Percentiles rank a stretch among this genome's conserved stretches.
phyloP scores from a whole-genome alignment of 2,113 vertebrate species.

The Dolichallabes microphthalmus region DNA sequence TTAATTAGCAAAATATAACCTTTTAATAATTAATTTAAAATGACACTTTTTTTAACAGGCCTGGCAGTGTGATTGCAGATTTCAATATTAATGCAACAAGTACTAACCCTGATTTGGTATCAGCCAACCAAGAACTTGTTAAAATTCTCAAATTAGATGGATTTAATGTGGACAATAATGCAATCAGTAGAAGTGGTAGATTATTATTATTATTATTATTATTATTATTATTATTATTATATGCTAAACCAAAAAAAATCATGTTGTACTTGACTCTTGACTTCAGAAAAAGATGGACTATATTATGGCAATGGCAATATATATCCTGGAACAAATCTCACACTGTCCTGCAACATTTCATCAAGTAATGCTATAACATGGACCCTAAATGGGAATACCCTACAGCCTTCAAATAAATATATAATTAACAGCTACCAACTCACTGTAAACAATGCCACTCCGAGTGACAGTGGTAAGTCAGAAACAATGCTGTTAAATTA shows the following conservation, averaged over 20 bases:
- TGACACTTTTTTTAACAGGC: background rate
- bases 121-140: background rate
- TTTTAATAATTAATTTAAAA: no score
- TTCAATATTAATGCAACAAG: constrained; percentile 1
- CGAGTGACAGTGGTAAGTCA: constrained; percentile 15
- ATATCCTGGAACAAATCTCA: constrained; percentile 12
- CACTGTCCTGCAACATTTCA: background rate
- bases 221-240: background rate
- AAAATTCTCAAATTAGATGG: background rate
- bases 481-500: background rate
- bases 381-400: background rate
- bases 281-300: background rate
- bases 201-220: background rate
- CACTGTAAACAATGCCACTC: background rate
- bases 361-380: background rate
- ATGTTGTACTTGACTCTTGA: background rate
- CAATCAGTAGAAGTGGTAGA: background rate
- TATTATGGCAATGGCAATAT: background rate
- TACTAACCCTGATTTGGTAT: background rate
- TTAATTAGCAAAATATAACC: no score
- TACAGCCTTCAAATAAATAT: background rate
- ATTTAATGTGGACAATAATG: background rate
- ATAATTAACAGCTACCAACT: background rate
- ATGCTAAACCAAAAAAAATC: background rate
- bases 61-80: constrained; percentile 34